Evolutionary conservation across 2,797 vertebrate species (phyloP).

Genomic region (Falco peregrinus): DNA sequence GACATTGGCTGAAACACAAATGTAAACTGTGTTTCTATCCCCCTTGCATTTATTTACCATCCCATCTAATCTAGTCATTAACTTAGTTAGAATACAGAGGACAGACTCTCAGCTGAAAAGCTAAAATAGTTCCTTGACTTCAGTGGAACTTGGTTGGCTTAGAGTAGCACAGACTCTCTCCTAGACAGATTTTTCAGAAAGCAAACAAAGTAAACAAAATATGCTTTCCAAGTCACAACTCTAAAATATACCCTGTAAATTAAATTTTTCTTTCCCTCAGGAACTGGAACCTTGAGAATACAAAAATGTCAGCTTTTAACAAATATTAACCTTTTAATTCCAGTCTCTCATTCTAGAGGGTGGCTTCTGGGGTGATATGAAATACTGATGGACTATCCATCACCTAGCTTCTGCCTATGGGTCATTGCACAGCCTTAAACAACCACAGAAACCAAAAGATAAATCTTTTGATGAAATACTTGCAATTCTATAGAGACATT

Average conservation of each 20-base stretch:
- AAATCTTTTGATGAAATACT: conserved; percentile 72
- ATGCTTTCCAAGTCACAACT: background rate
- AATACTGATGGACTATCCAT: conserved; percentile 50
- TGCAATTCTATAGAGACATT: conserved; percentile 66
- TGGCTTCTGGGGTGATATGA: background rate
- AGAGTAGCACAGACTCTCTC: background rate
- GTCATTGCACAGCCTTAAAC: conserved; percentile 60
- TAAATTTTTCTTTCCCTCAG: background rate
- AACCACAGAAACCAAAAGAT: conserved; percentile 52
- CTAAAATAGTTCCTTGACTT: background rate
- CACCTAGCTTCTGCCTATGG: conserved; percentile 23
- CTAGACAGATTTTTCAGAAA: conserved; percentile 27
- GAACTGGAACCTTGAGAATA: conserved; percentile 20
- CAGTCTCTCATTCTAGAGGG: conserved; percentile 44
- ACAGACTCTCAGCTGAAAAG: background rate
- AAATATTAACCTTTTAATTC: conserved; percentile 69
- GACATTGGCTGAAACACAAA: background rate
- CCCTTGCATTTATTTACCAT: conserved; percentile 27
- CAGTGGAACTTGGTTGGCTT: background rate
- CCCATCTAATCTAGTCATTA: conserved; percentile 7
- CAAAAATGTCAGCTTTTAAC: conserved; percentile 47
- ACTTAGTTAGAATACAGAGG: background rate
- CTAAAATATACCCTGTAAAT: conserved; percentile 25
- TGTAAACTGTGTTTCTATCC: background rate
- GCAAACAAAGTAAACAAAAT: conserved; percentile 36